Percentiles rank a stretch among this genome's conserved stretches.
Conservation (phyloP, 2,888 invertebrate genomes). For the Psylliodes chrysocephalus region DNA sequence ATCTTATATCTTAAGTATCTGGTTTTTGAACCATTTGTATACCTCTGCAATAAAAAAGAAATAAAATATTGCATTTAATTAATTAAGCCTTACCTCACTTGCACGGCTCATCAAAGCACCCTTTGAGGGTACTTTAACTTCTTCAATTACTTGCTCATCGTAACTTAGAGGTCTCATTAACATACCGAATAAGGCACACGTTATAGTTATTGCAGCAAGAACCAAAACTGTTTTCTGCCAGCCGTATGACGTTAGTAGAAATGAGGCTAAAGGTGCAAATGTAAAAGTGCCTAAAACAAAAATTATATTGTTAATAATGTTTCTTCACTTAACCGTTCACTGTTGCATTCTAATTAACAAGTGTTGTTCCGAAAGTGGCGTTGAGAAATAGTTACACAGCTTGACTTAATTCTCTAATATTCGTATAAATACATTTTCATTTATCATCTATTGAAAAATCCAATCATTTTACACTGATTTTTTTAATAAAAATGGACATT, state of each 20-base stretch:
- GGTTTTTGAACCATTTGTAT: too few relatives aligned
- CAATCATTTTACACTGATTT: too few relatives aligned
- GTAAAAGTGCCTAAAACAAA: constrained; percentile 79
- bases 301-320: not conserved
- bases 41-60: too few relatives aligned
- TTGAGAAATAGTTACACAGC: too few relatives aligned
- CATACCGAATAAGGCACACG: constrained; percentile 89
- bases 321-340: too few relatives aligned
- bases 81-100: constrained; percentile 13
- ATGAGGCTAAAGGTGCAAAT: constrained; percentile 89
- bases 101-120: not conserved
- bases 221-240: constrained; percentile 93
- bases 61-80: not conserved
- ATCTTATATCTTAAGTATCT: too few relatives aligned
- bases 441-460: too few relatives aligned
- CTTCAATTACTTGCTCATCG: not conserved
- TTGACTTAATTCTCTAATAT: too few relatives aligned
- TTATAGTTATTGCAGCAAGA: constrained; percentile 88
- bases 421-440: too few relatives aligned
- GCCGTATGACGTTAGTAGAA: constrained; percentile 78
- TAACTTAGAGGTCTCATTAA: constrained; percentile 74
- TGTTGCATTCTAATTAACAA: too few relatives aligned
- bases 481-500: too few relatives aligned
- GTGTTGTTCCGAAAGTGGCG: too few relatives aligned
- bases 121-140: not conserved